phyloP scores from a whole-genome alignment of 2,797 vertebrate genomes.

The Manis crassicaudata region DNA sequence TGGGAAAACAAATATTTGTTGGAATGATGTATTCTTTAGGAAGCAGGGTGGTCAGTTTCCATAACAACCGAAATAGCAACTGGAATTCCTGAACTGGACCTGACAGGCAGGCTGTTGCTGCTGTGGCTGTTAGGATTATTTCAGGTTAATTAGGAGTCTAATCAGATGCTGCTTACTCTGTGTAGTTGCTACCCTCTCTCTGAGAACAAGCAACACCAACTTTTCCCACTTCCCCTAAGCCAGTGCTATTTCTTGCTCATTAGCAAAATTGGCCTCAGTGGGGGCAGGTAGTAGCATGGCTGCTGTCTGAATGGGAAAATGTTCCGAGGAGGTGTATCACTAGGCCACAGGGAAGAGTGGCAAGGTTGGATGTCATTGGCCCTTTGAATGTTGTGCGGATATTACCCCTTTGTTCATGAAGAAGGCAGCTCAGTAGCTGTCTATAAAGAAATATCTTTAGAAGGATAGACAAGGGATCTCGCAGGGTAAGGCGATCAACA shows the following conservation, averaged over 20 bases:
- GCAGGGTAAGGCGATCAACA: background rate
- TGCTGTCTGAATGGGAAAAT: background rate
- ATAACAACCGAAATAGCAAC: constrained; percentile 61
- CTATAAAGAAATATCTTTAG: background rate
- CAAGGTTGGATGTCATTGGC: background rate
- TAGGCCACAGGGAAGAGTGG: background rate
- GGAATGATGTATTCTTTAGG: constrained; percentile 57
- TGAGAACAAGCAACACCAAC: background rate
- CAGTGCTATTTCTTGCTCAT: background rate
- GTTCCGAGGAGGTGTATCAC: background rate
- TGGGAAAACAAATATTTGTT: constrained; percentile 20
- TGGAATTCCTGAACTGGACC: constrained; percentile 34
- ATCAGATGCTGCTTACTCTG: background rate
- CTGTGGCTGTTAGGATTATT: background rate
- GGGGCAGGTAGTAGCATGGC: background rate
- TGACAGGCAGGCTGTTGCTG: background rate
- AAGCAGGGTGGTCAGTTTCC: constrained; percentile 63
- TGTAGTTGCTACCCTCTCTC: background rate
- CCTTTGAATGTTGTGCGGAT: background rate
- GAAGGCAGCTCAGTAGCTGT: background rate
- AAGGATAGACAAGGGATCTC: background rate
- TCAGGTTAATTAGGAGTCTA: constrained; percentile 33
- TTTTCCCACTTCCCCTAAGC: background rate
- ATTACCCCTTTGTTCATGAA: background rate
- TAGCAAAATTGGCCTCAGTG: background rate